Percentiles rank a stretch among this genome's conserved stretches.
Conservation (phyloP, 2,113 vertebrate species). For the Scophthalmus maximus region DNA sequence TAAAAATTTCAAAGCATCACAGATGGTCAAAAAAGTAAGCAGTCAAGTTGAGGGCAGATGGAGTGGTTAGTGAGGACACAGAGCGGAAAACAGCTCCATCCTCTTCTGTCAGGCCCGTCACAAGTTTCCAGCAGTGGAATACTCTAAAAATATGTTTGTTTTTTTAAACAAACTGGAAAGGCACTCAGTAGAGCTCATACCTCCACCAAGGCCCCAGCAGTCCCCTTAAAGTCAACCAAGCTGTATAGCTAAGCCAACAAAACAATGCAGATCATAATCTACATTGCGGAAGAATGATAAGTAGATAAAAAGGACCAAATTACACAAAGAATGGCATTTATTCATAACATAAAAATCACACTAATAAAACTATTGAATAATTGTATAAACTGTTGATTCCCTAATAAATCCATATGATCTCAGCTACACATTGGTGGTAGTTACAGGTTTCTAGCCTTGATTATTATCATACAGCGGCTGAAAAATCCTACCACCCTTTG, state of each 20-base stretch:
- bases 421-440: neutral
- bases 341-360: no score
- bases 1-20: conserved; percentile 52
- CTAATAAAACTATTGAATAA: neutral
- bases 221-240: no score
- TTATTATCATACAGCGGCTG: no score
- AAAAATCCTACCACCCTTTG: no score
- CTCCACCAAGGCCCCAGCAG: no score
- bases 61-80: conserved; percentile 8
- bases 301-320: no score
- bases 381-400: neutral
- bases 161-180: no score
- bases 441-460: neutral
- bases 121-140: conserved; percentile 39
- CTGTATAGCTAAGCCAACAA: no score
- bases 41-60: conserved; percentile 23
- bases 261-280: no score
- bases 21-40: conserved; percentile 43
- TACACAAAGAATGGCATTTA: no score
- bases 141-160: conserved; percentile 22
- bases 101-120: conserved; percentile 28
- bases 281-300: no score
- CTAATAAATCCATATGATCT: neutral
- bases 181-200: no score
- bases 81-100: conserved; percentile 22